These are phyloP conservation scores for Melieria picta DNA, from an alignment of 2,888 invertebrate species.

Conservation along the genomic window DNA sequence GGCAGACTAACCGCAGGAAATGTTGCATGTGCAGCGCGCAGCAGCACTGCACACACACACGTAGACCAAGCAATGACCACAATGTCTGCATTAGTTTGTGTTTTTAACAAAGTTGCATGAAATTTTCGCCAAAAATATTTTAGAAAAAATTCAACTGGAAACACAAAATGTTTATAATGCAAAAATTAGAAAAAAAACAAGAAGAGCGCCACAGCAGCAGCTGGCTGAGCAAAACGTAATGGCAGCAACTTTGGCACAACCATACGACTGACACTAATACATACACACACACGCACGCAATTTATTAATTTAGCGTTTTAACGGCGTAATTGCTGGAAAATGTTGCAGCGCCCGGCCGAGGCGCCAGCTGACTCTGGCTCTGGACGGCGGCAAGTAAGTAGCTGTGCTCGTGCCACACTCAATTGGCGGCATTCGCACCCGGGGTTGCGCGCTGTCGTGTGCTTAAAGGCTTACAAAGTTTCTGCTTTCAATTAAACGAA, in stretches of 20 bases:
- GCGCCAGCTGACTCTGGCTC: too few species aligned
- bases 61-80: not conserved
- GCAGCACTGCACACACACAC: not conserved
- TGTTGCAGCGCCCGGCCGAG: not conserved
- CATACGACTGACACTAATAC: too few species aligned
- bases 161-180: not conserved
- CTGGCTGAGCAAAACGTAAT: not conserved
- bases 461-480: slow-evolving; percentile 25
- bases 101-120: too few species aligned
- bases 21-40: not conserved
- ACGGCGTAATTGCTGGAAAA: slow-evolving; percentile 20
- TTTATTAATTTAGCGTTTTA: slow-evolving; percentile 16
- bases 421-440: not conserved
- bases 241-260: not conserved
- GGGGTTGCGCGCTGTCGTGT: not conserved
- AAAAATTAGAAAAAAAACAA: not conserved
- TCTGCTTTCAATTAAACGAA: slow-evolving; percentile 24
- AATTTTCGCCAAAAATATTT: too few species aligned
- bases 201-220: not conserved
- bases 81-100: slow-evolving; percentile 1
- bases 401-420: slow-evolving; percentile 3
- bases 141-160: too few species aligned
- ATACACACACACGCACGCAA: not conserved
- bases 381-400: not conserved
- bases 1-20: slow-evolving; percentile 23